A percentile compares a stretch with the other conserved stretches of the same genome.
Evolutionary conservation across 2,797 vertebrate species (phyloP).

Genomic region (Aratinga solstitialis): DNA sequence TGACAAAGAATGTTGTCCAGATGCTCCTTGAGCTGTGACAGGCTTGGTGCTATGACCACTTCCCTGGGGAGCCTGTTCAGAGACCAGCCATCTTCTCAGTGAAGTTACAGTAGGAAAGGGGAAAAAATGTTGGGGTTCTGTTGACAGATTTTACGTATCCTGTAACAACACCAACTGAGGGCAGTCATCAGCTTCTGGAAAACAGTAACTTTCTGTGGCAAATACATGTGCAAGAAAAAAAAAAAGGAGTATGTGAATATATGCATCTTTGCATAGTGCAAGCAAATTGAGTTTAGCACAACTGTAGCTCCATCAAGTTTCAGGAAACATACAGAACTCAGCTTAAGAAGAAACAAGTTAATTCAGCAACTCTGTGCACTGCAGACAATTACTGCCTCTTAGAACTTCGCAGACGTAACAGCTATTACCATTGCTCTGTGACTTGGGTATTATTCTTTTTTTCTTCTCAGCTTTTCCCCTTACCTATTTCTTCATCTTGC

Average conservation of each 20-base stretch:
- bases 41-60: neutral
- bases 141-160: neutral
- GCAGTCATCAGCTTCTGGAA: neutral
- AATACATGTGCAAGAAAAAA: neutral
- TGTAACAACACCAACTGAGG: neutral
- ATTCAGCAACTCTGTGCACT: neutral
- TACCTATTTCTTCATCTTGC: slow-evolving; percentile 84
- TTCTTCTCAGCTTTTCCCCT: slow-evolving; percentile 86
- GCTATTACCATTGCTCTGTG: neutral
- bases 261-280: neutral
- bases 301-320: neutral
- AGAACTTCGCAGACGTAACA: neutral
- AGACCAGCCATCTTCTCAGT: neutral
- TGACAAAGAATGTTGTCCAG: neutral
- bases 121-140: neutral
- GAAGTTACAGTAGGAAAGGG: neutral
- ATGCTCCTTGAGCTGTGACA: neutral
- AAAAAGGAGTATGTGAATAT: neutral
- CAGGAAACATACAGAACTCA: neutral
- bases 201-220: neutral
- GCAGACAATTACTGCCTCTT: neutral
- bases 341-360: neutral
- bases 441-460: slow-evolving; percentile 81
- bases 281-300: neutral
- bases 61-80: neutral